Percentiles rank a stretch among this genome's conserved stretches.
Evolutionary conservation across 2,113 vertebrate species (phyloP).

Genomic region (Tragelaphus scriptus): DNA sequence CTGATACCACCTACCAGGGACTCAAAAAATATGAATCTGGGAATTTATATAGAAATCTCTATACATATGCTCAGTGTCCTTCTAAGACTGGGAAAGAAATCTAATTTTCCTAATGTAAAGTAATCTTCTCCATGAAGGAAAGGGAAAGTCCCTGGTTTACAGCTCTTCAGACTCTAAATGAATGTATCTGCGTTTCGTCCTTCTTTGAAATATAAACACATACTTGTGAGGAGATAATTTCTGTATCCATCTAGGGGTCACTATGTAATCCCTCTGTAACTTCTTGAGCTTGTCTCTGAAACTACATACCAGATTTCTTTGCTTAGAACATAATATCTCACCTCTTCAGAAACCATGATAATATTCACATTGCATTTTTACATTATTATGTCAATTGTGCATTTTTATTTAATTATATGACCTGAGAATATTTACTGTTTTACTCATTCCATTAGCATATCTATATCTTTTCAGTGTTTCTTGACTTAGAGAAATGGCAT

Average conservation of each 20-base stretch:
- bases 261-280: neutral
- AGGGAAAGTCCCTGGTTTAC: neutral
- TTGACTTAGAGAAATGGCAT: neutral
- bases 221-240: neutral
- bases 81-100: neutral
- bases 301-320: neutral
- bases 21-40: neutral
- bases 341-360: neutral
- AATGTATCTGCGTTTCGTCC: neutral
- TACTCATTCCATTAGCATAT: neutral
- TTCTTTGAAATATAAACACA: neutral
- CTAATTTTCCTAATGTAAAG: neutral
- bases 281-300: neutral
- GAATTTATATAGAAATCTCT: neutral
- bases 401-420: neutral
- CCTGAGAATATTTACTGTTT: neutral
- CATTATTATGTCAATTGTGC: neutral
- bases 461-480: neutral
- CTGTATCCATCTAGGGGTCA: neutral
- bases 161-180: neutral
- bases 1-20: neutral
- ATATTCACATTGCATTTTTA: neutral
- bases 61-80: neutral
- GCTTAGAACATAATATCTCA: neutral
- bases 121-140: neutral